A percentile compares a stretch with the other conserved stretches of the same genome.
These are phyloP conservation scores for Esox niger DNA, from an alignment of 2,113 vertebrate genomes.

Conservation along the genomic window DNA sequence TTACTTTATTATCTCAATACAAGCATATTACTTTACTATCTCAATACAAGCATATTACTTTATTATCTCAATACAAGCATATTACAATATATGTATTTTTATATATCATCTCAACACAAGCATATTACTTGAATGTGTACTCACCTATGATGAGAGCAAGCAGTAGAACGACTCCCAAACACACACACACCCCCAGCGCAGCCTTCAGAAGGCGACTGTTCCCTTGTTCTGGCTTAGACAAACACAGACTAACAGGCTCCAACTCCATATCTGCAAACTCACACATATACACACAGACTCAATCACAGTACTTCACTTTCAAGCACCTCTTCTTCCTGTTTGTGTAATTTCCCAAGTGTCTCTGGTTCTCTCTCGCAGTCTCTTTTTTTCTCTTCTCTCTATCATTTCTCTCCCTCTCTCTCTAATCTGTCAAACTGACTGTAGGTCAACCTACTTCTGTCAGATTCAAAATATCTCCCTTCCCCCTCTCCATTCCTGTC, in stretches of 20 bases:
- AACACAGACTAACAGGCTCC: slow-evolving; percentile 56
- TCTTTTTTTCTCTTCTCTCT: neutral
- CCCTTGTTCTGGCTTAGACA: slow-evolving; percentile 57
- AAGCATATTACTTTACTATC: no score
- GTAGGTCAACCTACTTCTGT: neutral
- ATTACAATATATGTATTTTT: no score
- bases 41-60: no score
- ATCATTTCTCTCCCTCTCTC: neutral
- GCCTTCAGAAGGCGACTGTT: slow-evolving; percentile 56
- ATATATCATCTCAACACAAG: no score
- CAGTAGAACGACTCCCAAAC: slow-evolving; percentile 63
- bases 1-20: no score
- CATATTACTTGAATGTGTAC: slow-evolving; percentile 27
- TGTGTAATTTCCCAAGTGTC: neutral
- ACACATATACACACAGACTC: neutral
- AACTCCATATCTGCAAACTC: slow-evolving; percentile 62
- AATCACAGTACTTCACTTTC: neutral
- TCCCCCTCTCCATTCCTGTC: slow-evolving; percentile 1
- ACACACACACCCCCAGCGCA: slow-evolving; percentile 64
- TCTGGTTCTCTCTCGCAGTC: neutral
- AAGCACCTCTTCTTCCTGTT: neutral
- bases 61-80: no score
- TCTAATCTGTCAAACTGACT: neutral
- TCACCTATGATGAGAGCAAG: slow-evolving; percentile 73
- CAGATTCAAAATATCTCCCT: neutral